These are phyloP conservation scores for Notiomystis cincta DNA, from an alignment of 2,113 vertebrate genomes.

Conservation along the genomic window DNA sequence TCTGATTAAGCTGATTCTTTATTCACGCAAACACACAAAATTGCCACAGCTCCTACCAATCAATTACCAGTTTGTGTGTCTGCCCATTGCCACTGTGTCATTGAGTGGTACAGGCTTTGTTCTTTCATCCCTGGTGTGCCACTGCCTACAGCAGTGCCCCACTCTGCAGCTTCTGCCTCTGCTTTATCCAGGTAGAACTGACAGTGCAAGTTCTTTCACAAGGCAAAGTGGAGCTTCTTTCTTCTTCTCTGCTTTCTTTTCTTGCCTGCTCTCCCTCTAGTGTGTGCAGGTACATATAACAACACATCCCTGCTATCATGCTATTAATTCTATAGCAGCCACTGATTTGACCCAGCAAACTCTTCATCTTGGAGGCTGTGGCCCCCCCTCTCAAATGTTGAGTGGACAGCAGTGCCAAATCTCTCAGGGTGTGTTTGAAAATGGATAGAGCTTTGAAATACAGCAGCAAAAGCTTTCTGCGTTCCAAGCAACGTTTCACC, in stretches of 20 bases:
- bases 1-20: conserved; percentile 55
- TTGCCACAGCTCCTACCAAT: conserved; percentile 22
- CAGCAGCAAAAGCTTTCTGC: background rate
- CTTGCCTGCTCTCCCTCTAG: background rate
- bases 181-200: background rate
- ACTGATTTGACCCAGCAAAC: background rate
- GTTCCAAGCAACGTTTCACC: background rate
- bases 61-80: conserved; percentile 23
- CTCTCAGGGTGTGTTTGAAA: background rate
- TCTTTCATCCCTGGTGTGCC: background rate
- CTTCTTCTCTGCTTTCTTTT: background rate
- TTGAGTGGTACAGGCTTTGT: background rate
- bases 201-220: background rate
- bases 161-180: background rate
- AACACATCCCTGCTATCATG: background rate
- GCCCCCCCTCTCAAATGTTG: background rate
- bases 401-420: background rate
- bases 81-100: background rate
- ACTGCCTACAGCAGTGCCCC: background rate
- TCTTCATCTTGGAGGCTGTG: background rate
- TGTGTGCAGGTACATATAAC: background rate
- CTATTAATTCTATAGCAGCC: background rate
- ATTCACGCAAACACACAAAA: conserved; percentile 48
- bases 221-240: background rate
- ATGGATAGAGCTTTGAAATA: background rate